Conservation (phyloP, 2,797 vertebrate species). For the Coregonus suidteri region DNA sequence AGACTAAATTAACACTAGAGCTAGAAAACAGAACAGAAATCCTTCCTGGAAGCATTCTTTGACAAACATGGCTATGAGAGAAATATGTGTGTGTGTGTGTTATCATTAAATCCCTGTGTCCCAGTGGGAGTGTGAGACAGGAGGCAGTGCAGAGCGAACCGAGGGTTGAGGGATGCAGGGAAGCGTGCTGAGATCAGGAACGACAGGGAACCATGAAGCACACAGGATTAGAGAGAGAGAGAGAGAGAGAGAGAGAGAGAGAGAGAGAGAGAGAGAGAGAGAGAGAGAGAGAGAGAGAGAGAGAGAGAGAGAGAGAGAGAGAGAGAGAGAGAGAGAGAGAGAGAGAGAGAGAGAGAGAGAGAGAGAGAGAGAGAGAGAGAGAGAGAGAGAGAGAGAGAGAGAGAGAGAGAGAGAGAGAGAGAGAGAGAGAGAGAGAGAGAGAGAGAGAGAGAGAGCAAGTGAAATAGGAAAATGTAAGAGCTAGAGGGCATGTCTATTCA, state of each 20-base stretch:
- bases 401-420: neutral
- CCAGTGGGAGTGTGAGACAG: slow-evolving; percentile 3
- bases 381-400: neutral
- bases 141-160: neutral
- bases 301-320: neutral
- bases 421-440: too few relatives aligned
- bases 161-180: neutral
- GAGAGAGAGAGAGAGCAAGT: neutral
- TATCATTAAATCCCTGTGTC: neutral
- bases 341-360: neutral
- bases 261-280: too few relatives aligned
- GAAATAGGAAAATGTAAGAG: neutral
- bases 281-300: neutral
- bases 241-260: neutral
- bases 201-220: neutral
- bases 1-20: neutral
- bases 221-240: slow-evolving; percentile 6
- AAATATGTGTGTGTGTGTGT: neutral
- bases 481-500: neutral
- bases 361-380: neutral
- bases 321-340: neutral
- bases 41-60: neutral
- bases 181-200: neutral
- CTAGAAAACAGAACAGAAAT: neutral
- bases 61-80: neutral